Conservation (phyloP, 2,888 invertebrate species). For the Lasioglossum zephyrum region DNA sequence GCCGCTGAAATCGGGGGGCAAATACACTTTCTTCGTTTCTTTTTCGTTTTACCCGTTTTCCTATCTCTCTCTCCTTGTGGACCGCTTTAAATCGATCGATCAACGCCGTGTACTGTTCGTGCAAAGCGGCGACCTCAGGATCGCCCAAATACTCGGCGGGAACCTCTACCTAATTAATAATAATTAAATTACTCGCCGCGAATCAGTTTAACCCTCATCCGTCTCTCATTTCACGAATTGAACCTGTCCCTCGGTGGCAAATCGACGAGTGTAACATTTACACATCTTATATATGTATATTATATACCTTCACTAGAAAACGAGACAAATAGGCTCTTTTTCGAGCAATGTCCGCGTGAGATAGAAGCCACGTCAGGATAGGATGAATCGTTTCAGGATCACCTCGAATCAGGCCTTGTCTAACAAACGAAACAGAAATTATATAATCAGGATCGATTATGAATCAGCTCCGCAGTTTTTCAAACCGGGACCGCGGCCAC, state of each 20-base stretch:
- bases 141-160: constrained; percentile 91
- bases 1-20: too few species aligned
- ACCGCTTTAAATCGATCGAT: constrained; percentile 93
- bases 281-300: too few species aligned
- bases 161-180: constrained; percentile 87
- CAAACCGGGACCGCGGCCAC: not conserved
- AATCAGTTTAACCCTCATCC: not conserved
- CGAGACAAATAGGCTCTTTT: constrained; percentile 93
- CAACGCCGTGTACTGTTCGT: constrained; percentile 89
- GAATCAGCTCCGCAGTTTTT: not conserved
- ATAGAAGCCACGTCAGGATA: constrained; percentile 92
- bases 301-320: constrained; percentile 79
- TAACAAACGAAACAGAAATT: constrained; percentile 70
- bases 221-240: too few species aligned
- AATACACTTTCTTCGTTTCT: too few species aligned
- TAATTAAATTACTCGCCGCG: not conserved
- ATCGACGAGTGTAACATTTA: too few species aligned
- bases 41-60: constrained; percentile 73
- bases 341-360: constrained; percentile 90
- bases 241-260: too few species aligned
- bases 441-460: not conserved
- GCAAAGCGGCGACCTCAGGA: constrained; percentile 89
- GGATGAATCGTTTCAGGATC: constrained; percentile 91
- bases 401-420: constrained; percentile 89
- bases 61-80: constrained; percentile 89